Base-by-base conservation (phyloP, 1,140 invertebrate species). In the Drosophila suzukii region DNA sequence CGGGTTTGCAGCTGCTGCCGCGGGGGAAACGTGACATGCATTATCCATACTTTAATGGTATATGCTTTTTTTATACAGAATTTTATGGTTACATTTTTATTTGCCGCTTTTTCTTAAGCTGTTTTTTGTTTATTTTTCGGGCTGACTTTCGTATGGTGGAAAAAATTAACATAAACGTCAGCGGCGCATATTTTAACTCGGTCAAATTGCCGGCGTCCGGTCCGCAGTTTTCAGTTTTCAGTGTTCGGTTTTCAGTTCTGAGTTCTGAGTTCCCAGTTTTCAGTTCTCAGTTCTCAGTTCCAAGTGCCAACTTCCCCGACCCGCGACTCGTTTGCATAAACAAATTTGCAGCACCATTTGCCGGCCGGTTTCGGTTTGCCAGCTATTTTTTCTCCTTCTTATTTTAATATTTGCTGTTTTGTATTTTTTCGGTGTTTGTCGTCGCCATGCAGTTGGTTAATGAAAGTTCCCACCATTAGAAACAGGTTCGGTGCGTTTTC, bases 401-500 rank as follows among this genome's bases (percentile, higher is more conserved):
- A 17, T 27, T 68, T 38, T 66, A 20, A 17, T 46, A 6, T 6
- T 43, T 43, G 17, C 8, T 34, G 46, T 67, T 50, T 32, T 61
- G 38, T 30, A 56, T 54, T 59, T 32, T 17, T 49, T 12, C 11
- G 24, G 24, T 59, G 61, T 54, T 47, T 41, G 60, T 51, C 49
- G 65, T 41, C 27, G 76, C 51, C 63, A 50, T 78, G 76, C 76
- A 78, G 75, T 74, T 84, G 84, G 78, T 83, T 89, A 88, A 88
- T 88, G 84, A 88, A 84, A 88, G 84, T 88, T 88, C 84, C 80
- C 84, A 88, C 85, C 84, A 88, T 88, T 88, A 88, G 84, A 89
- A 88, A 88, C 84, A 88, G 84, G 84, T 88, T 88, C 80, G 53
- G 62, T 68, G 51, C 66, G 67, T 53, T 68, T 67, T 65, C 43